Percentiles rank a stretch among this genome's conserved stretches.
phyloP scores from a whole-genome alignment of 2,113 vertebrate genomes.

The Psettodes erumei region DNA sequence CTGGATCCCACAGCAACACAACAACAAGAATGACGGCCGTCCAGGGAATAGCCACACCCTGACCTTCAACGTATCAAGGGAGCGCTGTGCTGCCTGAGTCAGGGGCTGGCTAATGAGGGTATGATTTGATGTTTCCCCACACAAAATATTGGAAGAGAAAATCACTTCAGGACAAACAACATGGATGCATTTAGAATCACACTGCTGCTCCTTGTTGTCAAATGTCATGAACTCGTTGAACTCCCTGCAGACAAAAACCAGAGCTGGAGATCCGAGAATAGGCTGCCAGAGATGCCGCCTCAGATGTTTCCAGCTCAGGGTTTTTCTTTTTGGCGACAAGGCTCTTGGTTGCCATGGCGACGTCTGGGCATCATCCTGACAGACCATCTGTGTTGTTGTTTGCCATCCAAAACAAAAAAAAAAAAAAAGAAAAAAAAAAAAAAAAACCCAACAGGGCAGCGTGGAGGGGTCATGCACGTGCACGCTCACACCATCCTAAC shows the following conservation, averaged over 20 bases:
- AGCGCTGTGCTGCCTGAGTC: not conserved
- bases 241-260: not conserved
- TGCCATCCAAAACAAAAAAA: constrained; percentile 61
- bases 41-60: constrained; percentile 31
- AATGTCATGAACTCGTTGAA: fast-evolving
- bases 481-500: not conserved
- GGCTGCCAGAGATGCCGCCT: constrained; percentile 19
- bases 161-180: too few species aligned
- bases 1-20: constrained; percentile 2
- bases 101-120: not conserved
- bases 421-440: constrained; percentile 3
- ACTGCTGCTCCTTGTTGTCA: not conserved
- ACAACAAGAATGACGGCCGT: not conserved
- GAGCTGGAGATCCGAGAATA: not conserved
- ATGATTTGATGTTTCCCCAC: not conserved
- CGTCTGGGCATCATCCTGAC: constrained; percentile 56
- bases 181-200: too few species aligned
- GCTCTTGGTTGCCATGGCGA: constrained; percentile 66
- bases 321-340: constrained; percentile 53
- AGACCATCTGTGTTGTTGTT: constrained; percentile 77
- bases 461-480: constrained; percentile 16
- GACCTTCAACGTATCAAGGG: not conserved
- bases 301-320: constrained; percentile 48
- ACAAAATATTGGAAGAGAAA: not conserved
- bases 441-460: constrained; percentile 16